A percentile compares a stretch with the other conserved stretches of the same genome.
Evolutionary conservation across 2,797 vertebrate species (phyloP).

Genomic region (Melanotaenia trifasciata): DNA sequence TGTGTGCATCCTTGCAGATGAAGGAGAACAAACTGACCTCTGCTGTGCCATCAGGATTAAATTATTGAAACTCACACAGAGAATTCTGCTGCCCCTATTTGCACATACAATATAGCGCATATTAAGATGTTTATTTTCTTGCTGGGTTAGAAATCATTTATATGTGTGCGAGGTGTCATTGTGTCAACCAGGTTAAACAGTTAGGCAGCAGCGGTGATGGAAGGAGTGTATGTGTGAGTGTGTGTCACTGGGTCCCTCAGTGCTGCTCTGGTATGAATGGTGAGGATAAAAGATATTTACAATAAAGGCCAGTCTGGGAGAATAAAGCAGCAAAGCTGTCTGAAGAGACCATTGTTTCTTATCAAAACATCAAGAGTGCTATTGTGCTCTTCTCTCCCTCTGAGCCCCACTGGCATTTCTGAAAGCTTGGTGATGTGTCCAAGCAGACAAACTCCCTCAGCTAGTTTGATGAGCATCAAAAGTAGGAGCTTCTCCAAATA

Average conservation of each 20-base stretch:
- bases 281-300: conserved; percentile 74
- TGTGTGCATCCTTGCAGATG: conserved; percentile 1
- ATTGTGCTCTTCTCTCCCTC: conserved; percentile 78
- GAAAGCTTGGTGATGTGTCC: conserved; percentile 64
- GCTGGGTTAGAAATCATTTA: conserved; percentile 37
- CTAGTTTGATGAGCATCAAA: conserved; percentile 23
- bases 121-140: conserved; percentile 14
- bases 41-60: not conserved
- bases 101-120: conserved; percentile 7
- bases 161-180: conserved; percentile 62
- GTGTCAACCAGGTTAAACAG: conserved; percentile 70
- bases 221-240: conserved; percentile 29
- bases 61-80: conserved; percentile 16
- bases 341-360: conserved; percentile 81
- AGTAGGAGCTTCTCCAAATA: conserved; percentile 20
- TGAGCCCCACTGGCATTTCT: conserved; percentile 81
- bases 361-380: conserved; percentile 80
- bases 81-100: conserved; percentile 9
- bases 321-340: conserved; percentile 77
- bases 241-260: conserved; percentile 54
- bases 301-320: conserved; percentile 79
- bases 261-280: conserved; percentile 63
- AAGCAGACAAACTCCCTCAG: conserved; percentile 49
- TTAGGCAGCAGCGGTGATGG: conserved; percentile 59
- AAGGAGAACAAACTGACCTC: conserved; percentile 11